Evolutionary conservation across 2,113 vertebrate genomes (phyloP).

Genomic region (Campylomormyrus numenius): DNA sequence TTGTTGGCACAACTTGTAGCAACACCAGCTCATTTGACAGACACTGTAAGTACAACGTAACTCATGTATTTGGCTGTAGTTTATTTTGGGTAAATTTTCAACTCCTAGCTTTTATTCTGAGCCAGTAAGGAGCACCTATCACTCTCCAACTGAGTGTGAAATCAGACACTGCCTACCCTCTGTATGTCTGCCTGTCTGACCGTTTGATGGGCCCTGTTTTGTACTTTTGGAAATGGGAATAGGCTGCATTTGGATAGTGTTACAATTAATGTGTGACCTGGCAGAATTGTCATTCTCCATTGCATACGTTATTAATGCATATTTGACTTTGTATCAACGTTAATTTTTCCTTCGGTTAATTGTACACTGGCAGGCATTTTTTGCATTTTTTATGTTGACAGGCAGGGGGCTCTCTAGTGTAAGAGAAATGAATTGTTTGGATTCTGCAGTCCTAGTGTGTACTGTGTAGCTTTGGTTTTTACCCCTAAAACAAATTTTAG

Average conservation of each 20-base stretch:
- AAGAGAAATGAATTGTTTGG: not conserved
- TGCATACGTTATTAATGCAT: not conserved
- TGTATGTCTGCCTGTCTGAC: not conserved
- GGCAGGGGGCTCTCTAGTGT: constrained; percentile 11
- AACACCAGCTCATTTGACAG: not conserved
- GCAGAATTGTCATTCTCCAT: not conserved
- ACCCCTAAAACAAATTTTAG: not conserved
- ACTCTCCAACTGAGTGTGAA: not conserved
- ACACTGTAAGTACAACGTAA: not conserved
- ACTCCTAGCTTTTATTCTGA: not conserved
- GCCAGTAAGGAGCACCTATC: not conserved
- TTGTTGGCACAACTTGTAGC: not conserved
- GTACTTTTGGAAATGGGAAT: not conserved
- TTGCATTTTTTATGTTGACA: not conserved
- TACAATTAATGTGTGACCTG: not conserved
- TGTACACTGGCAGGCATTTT: not conserved
- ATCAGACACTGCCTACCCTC: not conserved
- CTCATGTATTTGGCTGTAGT: not conserved
- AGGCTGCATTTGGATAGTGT: not conserved
- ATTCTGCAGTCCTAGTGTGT: not conserved
- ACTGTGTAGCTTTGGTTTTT: not conserved
- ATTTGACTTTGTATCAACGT: not conserved
- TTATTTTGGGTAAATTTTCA: not conserved
- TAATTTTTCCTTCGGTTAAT: not conserved
- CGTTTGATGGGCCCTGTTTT: not conserved